Base-by-base conservation (phyloP, 2,888 invertebrate genomes). In the Cheilosia grossa region DNA sequence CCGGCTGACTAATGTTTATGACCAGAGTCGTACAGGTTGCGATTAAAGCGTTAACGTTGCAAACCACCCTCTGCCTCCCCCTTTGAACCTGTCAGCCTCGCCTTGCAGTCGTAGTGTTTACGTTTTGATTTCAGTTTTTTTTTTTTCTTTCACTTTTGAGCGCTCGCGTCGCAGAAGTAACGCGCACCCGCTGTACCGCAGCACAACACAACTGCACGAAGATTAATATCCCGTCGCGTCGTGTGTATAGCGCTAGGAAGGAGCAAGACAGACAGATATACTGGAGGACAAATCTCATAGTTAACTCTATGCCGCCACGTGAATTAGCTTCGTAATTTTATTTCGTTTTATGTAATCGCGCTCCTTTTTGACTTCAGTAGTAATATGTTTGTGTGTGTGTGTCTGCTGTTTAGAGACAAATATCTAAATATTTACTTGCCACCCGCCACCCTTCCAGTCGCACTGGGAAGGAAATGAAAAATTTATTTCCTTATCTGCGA, bases 141-240 rank as follows among this genome's bases (percentile, higher is more conserved):
- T 63, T 72, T 72, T 44, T 49, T 53, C n/a, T 42, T 56, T 81
- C 17, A 69, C 66, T 56, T 42, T 30, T 30, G 30, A 7, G 30
- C 7, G 70, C 15, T 49, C 58, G n/a, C 54, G 63, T 37, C 42
- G 21, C 44, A 51, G 51, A 77, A 78, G 42, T 78, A 78, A 79
- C 73, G 74, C 79, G 80, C 56, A 42, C 54, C 24, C 63, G 54
- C 64, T 77, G 61, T 61, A 74, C 49, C 66, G 13, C 37, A 37
- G 9, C 30, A 30, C 9, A 30, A 30, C 30, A 72, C 61, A 85
- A 72, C 59, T 56, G 61, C 75, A 66, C 51, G 72, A 85, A 85
- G 85, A 85, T 85, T 85, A 77, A 85, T 85, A 85, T 81, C 85
- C 81, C 83, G 80, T 83, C 74, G 79, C 54, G 83, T 64, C 75